Evolutionary conservation across 1,140 invertebrate species (phyloP).

Genomic region (Drosophila orosa): DNA sequence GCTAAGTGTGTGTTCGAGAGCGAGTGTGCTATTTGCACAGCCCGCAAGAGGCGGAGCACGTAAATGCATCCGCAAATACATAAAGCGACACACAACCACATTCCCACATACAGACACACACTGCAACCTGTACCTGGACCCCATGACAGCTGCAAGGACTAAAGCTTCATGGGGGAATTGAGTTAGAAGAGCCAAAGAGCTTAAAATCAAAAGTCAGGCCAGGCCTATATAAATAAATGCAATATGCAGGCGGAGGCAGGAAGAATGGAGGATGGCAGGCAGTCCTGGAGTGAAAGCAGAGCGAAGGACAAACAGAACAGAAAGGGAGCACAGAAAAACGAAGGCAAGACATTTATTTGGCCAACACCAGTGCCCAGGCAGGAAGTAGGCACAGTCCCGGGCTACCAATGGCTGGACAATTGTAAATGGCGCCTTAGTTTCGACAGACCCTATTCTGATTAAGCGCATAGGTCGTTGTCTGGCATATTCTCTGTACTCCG

Average conservation of each 20-base stretch:
- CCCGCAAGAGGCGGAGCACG: conserved; percentile 51
- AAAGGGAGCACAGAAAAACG: conserved; percentile 30
- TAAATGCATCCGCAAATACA: conserved; percentile 78
- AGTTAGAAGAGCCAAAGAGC: conserved; percentile 71
- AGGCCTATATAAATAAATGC: conserved; percentile 81
- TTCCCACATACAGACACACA: conserved; percentile 4
- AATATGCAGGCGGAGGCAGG: conserved; percentile 63
- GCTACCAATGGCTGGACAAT: conserved; percentile 38
- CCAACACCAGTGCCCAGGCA: conserved; percentile 35
- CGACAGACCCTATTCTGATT: conserved; percentile 69
- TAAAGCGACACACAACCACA: conserved; percentile 32
- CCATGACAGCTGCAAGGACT: conserved; percentile 58
- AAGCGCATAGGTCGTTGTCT: conserved; percentile 63
- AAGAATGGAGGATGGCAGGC: conserved; percentile 38
- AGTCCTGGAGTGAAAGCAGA: conserved; percentile 48
- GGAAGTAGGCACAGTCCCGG: conserved; percentile 9
- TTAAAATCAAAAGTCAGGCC: conserved; percentile 80
- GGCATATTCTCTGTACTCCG: conserved; percentile 24
- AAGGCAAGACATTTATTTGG: conserved; percentile 57
- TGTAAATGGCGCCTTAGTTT: conserved; percentile 71
- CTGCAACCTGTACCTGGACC: conserved; percentile 49
- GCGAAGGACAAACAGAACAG: conserved; percentile 35
- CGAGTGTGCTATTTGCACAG: conserved; percentile 60
- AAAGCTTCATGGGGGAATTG: conserved; percentile 64
- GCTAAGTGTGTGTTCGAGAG: conserved; percentile 3